A percentile compares a stretch with the other conserved stretches of the same genome.
These are phyloP conservation scores for Neogobius melanostomus DNA, from an alignment of 2,113 vertebrate genomes.

Conservation along the genomic window DNA sequence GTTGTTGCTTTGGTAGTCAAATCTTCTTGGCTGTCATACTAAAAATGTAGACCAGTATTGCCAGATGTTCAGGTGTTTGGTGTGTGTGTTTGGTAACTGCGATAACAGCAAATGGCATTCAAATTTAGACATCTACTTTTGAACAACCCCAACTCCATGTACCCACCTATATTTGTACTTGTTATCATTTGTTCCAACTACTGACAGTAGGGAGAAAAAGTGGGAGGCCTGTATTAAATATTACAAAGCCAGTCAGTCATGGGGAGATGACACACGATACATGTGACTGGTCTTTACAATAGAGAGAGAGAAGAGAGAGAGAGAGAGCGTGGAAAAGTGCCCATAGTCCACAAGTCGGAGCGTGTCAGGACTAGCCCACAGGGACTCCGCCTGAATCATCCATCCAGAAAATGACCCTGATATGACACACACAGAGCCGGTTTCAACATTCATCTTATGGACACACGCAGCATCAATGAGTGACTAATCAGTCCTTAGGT, in stretches of 20 bases:
- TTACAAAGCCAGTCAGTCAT: neutral
- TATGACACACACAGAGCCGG: slow-evolving; percentile 24
- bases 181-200: neutral
- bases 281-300: slow-evolving; percentile 17
- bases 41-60: neutral
- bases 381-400: slow-evolving; percentile 61
- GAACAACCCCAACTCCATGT: neutral
- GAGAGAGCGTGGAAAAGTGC: slow-evolving; percentile 17
- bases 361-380: slow-evolving; percentile 54
- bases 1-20: neutral
- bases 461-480: slow-evolving; percentile 16
- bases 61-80: neutral
- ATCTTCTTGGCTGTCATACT: neutral
- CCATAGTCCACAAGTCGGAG: slow-evolving; percentile 14
- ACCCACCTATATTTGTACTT: neutral
- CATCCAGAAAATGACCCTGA: slow-evolving; percentile 62
- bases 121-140: neutral
- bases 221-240: neutral
- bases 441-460: slow-evolving; percentile 43
- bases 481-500: slow-evolving; percentile 37
- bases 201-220: neutral
- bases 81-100: neutral
- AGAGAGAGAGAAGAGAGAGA: neutral
- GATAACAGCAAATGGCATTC: neutral
- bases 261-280: slow-evolving; percentile 5